Percentiles rank a stretch among this genome's conserved stretches.
Evolutionary conservation across 2,888 invertebrate species (phyloP).

Genomic region (Tromatobia lineatoria): DNA sequence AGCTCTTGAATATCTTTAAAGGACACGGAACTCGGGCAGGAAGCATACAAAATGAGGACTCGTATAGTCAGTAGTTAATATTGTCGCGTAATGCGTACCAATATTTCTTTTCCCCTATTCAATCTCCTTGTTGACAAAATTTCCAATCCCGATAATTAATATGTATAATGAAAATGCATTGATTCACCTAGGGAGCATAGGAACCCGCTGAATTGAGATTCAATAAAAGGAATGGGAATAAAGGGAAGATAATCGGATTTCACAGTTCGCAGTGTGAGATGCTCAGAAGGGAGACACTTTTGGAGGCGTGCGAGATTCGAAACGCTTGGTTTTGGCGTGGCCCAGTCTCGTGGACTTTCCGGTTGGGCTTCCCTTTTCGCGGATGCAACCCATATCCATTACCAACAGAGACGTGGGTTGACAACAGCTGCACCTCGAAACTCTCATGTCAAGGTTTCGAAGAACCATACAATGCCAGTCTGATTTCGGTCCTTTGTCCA

Average conservation of each 20-base stretch:
- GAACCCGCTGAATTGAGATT: slow-evolving; percentile 61
- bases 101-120: slow-evolving; percentile 11
- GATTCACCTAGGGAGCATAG: slow-evolving; percentile 21
- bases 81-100: slow-evolving; percentile 46
- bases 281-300: slow-evolving; percentile 39
- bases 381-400: slow-evolving; percentile 76
- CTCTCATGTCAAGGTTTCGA: slow-evolving; percentile 73
- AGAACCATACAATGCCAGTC: slow-evolving; percentile 78
- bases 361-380: slow-evolving; percentile 68
- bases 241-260: slow-evolving; percentile 66
- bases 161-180: slow-evolving; percentile 38
- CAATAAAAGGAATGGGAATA: slow-evolving; percentile 63
- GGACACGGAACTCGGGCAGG: no score
- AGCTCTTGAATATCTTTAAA: slow-evolving; percentile 30
- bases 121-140: background rate
- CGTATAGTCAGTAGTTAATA: no score
- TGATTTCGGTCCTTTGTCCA: slow-evolving; percentile 75
- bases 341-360: slow-evolving; percentile 40
- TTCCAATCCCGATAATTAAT: slow-evolving; percentile 45
- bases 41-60: no score
- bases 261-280: slow-evolving; percentile 47
- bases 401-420: slow-evolving; percentile 73
- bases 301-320: slow-evolving; percentile 53
- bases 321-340: slow-evolving; percentile 58
- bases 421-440: slow-evolving; percentile 76